A percentile compares a stretch with the other conserved stretches of the same genome.
Conservation (phyloP, 2,888 invertebrate genomes). For the Hirtodrosophila cameraria region DNA sequence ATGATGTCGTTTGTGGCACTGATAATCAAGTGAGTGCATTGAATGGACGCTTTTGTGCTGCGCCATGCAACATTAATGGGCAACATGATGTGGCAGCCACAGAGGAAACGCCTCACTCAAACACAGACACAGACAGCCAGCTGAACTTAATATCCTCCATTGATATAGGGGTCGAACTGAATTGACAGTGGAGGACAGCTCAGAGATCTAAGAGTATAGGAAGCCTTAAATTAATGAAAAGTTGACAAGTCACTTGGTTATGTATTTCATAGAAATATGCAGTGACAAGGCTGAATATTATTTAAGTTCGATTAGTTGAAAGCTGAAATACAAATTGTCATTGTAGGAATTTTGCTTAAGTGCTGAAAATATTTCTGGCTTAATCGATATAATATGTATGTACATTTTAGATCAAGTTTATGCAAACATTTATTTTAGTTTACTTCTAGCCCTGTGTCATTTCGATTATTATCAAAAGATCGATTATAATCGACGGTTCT, state of each 20-base stretch:
- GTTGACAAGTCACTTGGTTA: constrained; percentile 43
- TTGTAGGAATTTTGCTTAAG: too few relatives aligned
- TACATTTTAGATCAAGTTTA: too few relatives aligned
- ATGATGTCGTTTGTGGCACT: constrained; percentile 54
- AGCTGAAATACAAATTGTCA: not conserved
- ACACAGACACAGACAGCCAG: constrained; percentile 25
- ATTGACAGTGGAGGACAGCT: constrained; percentile 5
- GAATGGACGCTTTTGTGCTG: constrained; percentile 46
- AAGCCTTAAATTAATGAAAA: constrained; percentile 42
- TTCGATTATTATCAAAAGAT: too few relatives aligned
- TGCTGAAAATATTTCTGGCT: too few relatives aligned
- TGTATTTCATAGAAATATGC: constrained; percentile 11
- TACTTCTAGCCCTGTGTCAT: too few relatives aligned
- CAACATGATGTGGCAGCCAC: constrained; percentile 35
- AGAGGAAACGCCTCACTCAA: constrained; percentile 19
- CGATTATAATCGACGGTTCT: too few relatives aligned
- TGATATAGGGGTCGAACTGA: not conserved
- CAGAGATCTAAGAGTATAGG: constrained; percentile 1
- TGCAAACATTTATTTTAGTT: too few relatives aligned
- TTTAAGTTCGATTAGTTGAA: constrained; percentile 25
- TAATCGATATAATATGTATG: too few relatives aligned
- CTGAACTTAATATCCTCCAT: constrained; percentile 43
- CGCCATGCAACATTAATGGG: constrained; percentile 57
- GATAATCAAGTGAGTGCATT: constrained; percentile 69
- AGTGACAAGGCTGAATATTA: constrained; percentile 21